Conservation (phyloP, 2,113 vertebrate genomes). For the Cryptomyrus ogoouensis region DNA sequence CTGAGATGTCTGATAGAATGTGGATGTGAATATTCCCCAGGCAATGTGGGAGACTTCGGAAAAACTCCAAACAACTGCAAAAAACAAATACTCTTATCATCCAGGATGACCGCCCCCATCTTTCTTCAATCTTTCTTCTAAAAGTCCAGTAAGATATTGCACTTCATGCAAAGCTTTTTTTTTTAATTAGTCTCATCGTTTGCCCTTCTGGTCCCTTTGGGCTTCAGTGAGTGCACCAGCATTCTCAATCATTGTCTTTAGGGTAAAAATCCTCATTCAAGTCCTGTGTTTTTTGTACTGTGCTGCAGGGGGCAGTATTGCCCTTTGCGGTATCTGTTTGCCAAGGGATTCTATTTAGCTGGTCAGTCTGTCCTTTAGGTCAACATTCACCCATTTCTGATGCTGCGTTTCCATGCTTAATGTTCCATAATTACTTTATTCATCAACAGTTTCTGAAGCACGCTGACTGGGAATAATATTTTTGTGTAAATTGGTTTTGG, state of each 20-base stretch:
- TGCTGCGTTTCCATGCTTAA: conserved; percentile 15
- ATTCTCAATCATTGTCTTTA: neutral
- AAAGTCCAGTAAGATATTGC: neutral
- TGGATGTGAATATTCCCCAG: neutral
- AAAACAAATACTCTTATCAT: neutral
- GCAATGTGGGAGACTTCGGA: neutral
- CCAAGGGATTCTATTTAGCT: neutral
- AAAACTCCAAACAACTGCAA: neutral
- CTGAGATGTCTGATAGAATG: neutral
- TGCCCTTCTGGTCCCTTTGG: neutral
- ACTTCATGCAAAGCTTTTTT: neutral
- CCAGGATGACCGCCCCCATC: neutral
- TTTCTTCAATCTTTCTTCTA: neutral
- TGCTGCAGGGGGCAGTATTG: conserved; percentile 46
- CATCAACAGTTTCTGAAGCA: conserved; percentile 13
- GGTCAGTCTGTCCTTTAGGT: neutral
- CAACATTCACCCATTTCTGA: conserved; percentile 13
- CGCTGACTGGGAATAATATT: conserved; percentile 7
- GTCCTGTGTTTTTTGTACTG: neutral
- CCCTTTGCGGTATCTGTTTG: neutral
- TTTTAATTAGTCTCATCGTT: neutral
- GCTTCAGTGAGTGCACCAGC: neutral
- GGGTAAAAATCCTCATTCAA: neutral
- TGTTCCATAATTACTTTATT: conserved; percentile 28
- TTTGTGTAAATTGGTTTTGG: neutral